Conservation (phyloP, 2,113 vertebrate species). For the Spea multiplicata region DNA sequence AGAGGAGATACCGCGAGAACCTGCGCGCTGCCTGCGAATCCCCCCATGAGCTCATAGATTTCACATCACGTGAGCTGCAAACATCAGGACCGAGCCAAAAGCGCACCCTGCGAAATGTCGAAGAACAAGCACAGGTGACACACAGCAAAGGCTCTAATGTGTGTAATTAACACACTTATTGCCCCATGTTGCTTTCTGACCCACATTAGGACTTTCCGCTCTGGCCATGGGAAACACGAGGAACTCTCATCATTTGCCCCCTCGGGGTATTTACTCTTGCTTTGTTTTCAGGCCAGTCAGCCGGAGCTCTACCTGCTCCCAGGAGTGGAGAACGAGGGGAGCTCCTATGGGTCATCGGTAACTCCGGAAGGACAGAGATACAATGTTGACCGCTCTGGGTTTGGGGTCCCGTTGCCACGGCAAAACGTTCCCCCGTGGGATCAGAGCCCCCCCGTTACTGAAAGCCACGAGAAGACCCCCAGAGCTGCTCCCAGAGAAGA, state of each 20-base stretch:
- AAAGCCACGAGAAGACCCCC: slow-evolving; percentile 53
- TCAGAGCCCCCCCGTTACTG: slow-evolving; percentile 57
- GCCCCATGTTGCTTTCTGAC: no score
- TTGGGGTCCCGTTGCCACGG: slow-evolving; percentile 50
- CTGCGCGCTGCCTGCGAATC: no score
- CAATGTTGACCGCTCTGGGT: slow-evolving; percentile 54
- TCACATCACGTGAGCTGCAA: no score
- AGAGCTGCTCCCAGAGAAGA: slow-evolving; percentile 52
- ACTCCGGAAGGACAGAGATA: slow-evolving; percentile 60
- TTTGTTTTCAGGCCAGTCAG: slow-evolving; percentile 73
- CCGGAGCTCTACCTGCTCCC: slow-evolving; percentile 88
- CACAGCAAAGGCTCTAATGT: no score
- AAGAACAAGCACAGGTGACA: no score
- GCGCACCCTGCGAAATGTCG: no score
- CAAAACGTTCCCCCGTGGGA: slow-evolving; percentile 59
- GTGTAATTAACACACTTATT: no score
- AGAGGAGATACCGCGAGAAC: no score
- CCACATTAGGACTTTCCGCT: no score
- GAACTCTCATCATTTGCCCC: no score
- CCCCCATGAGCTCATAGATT: no score
- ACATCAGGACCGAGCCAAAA: no score
- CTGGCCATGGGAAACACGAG: neutral
- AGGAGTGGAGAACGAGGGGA: slow-evolving; percentile 64
- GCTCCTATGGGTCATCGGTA: slow-evolving; percentile 60
- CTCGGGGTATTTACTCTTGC: neutral